Percentiles rank a stretch among this genome's conserved stretches.
phyloP scores from a whole-genome alignment of 2,797 vertebrate species.

The Lindbergichthys nudifrons region DNA sequence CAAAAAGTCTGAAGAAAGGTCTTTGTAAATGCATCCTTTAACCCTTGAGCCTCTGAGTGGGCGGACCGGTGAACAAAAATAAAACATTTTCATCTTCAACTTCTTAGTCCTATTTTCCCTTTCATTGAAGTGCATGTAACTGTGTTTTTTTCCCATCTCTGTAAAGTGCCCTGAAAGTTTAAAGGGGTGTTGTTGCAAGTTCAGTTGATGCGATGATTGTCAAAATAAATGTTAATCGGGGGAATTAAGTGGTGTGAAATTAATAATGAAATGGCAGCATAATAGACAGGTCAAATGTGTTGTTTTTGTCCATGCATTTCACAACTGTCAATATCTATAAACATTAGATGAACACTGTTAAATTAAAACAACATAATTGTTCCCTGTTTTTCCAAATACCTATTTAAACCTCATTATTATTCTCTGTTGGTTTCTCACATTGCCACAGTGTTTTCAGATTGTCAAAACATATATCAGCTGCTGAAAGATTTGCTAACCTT shows the following conservation, averaged over 20 bases:
- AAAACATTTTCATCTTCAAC: neutral
- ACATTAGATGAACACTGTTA: neutral
- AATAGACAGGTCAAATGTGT: neutral
- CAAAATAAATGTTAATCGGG: neutral
- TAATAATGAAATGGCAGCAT: neutral
- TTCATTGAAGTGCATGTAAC: neutral
- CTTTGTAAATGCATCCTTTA: neutral
- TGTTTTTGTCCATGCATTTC: neutral
- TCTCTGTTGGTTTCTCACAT: neutral
- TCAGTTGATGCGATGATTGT: neutral
- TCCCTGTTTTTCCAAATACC: neutral
- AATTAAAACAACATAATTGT: neutral
- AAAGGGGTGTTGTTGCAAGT: neutral
- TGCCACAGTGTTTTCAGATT: neutral
- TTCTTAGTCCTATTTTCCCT: neutral
- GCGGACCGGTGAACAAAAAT: neutral
- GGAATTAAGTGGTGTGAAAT: neutral
- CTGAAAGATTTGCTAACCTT: conserved; percentile 2
- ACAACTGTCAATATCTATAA: neutral
- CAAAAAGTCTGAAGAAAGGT: neutral
- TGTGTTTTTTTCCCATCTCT: neutral
- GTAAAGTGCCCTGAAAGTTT: no score
- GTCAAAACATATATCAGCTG: neutral
- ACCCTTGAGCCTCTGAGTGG: neutral
- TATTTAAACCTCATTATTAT: neutral